Evolutionary conservation across 2,888 invertebrate genomes (phyloP), one percentile per base, ranked within the genome.

Genomic region (Dione juno): DNA sequence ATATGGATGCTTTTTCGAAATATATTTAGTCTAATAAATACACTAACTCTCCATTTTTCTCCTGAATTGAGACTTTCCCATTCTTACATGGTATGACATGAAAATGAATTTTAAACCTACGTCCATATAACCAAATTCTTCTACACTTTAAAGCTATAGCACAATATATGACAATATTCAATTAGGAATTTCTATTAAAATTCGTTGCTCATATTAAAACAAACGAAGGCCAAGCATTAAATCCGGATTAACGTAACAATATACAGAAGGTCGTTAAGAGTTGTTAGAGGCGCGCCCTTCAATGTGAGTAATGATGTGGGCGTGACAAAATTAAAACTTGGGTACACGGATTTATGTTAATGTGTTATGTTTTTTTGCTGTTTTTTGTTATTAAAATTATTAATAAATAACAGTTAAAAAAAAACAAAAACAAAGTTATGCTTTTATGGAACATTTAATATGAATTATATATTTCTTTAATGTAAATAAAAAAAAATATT

Each of bases 211-310:
- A 6, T 54, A 54, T 37, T 37, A 54, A 54, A 54, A 54, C 37
- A 35, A 54, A 9, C 35, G 28, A 37, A 54, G 11, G 35, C 37
- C 9, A 37, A 16, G 16, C 54, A 54, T 54, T 54, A 54, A 54
- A 54, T 54, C 54, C 37, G 67, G 61, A 70, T 72, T n/a, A 53
- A 66, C 48, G 70, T 72, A 66, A 67, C 50, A 71, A 63, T 64
- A 52, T 40, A 48, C 43, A 53, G 54, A n/a, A 16, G 54, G 37
- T 54, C 54, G 54, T 54, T 54, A 54, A 54, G 61, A 19, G 54
- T 41, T 37, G 43, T 58, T 67, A 45, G 58, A 35, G 19, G 45
- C 50, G 53, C 65, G 45, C 48, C 65, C 45, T 64, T 71, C 48
- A 58, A 68, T 54, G 66, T 58, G 65, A 61, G 43, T 61, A 61